These are phyloP conservation scores for Picus viridis DNA, from an alignment of 2,797 vertebrate species.

Conservation along the genomic window DNA sequence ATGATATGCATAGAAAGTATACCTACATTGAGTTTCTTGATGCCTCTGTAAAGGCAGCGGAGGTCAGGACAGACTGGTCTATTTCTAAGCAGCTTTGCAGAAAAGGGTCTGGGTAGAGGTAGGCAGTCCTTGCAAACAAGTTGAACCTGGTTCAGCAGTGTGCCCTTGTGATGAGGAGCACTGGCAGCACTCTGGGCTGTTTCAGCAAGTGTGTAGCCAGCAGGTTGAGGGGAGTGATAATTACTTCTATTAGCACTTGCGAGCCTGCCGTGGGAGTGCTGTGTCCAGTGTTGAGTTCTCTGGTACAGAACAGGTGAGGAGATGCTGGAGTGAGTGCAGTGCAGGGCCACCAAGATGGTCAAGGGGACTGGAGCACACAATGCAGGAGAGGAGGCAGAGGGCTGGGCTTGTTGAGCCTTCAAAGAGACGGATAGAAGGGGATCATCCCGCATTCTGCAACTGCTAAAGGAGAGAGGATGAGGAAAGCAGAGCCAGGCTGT, in stretches of 20 bases:
- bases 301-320: too few species aligned
- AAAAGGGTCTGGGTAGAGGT: background rate
- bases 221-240: too few species aligned
- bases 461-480: background rate
- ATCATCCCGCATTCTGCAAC: background rate
- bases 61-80: background rate
- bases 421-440: background rate
- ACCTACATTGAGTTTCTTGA: background rate
- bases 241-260: too few species aligned
- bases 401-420: background rate
- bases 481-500: background rate
- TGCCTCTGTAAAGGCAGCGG: background rate
- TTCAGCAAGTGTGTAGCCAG: background rate
- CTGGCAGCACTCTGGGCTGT: too few species aligned
- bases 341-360: background rate
- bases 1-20: rapidly evolving
- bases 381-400: background rate
- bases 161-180: background rate
- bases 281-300: too few species aligned
- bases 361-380: background rate
- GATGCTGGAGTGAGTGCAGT: background rate
- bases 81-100: background rate
- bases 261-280: too few species aligned
- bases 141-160: rapidly evolving
- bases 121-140: rapidly evolving